Evolutionary conservation across 1,140 invertebrate genomes (phyloP).

Genomic region (Diplogasteroides magnus): DNA sequence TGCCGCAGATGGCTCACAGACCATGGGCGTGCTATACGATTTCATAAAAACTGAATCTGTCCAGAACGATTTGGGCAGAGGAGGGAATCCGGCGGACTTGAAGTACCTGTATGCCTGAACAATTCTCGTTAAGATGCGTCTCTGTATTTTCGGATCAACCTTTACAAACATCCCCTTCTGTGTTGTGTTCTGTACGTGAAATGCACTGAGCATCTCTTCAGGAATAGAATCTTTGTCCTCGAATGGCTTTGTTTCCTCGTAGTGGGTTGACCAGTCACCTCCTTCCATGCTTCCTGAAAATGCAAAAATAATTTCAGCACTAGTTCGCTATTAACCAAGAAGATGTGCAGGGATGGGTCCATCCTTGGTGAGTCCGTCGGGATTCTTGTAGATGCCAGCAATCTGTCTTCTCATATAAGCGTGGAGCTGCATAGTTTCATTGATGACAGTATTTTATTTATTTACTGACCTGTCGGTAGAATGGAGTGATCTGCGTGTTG

Average conservation of each 20-base stretch:
- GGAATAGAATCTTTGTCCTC: conserved; percentile 27
- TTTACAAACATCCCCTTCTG: conserved; percentile 33
- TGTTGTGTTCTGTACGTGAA: conserved; percentile 31
- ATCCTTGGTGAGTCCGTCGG: conserved; percentile 34
- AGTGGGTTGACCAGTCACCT: conserved; percentile 35
- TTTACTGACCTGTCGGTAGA: conserved; percentile 20
- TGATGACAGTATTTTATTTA: no score
- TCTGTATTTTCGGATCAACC: no score
- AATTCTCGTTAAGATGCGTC: no score
- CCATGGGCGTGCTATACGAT: conserved; percentile 35
- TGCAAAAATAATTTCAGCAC: background rate
- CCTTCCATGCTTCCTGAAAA: conserved; percentile 22
- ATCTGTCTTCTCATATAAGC: conserved; percentile 37
- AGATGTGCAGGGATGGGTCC: conserved; percentile 70
- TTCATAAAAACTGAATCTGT: conserved; percentile 31
- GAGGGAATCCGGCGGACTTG: conserved; percentile 33
- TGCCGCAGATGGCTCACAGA: conserved; percentile 34
- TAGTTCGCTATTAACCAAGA: conserved; percentile 29
- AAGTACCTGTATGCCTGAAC: conserved; percentile 36
- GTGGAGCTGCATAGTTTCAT: conserved; percentile 18
- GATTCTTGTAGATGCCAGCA: conserved; percentile 33
- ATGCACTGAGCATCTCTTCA: conserved; percentile 29
- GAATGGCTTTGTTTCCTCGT: conserved; percentile 33
- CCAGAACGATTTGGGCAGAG: conserved; percentile 31
- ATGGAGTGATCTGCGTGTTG: conserved; percentile 24